phyloP scores from a whole-genome alignment of 2,888 invertebrate species.

The Conops quadrifasciatus region DNA sequence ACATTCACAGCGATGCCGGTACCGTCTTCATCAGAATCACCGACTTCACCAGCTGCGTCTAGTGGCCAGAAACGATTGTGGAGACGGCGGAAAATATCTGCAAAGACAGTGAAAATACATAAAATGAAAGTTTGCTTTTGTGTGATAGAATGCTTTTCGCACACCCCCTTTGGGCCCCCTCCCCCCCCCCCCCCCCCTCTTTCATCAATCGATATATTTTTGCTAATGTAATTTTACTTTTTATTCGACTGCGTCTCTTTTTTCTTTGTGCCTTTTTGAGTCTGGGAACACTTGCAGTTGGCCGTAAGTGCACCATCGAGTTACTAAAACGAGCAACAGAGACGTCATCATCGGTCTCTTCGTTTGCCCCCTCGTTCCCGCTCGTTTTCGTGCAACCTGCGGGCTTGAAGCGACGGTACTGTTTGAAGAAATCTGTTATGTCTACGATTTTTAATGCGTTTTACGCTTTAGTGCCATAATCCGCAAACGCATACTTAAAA shows the following conservation, averaged over 20 bases:
- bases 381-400: background rate
- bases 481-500: conserved; percentile 51
- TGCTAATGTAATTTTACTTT: background rate
- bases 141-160: background rate
- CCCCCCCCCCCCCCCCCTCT: background rate
- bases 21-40: conserved; percentile 45
- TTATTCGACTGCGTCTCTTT: conserved; percentile 2
- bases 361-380: background rate
- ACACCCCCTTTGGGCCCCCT: background rate
- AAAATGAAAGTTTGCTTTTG: background rate
- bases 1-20: conserved; percentile 43
- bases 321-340: background rate
- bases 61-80: conserved; percentile 56
- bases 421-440: conserved; percentile 8
- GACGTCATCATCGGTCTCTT: background rate
- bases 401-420: too few relatives aligned
- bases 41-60: conserved; percentile 35
- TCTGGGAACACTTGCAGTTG: conserved; percentile 59
- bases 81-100: conserved; percentile 62
- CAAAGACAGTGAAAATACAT: conserved; percentile 25
- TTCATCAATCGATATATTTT: background rate
- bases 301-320: conserved; percentile 53
- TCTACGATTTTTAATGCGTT: conserved; percentile 55
- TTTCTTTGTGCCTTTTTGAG: conserved; percentile 9
- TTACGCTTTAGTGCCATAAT: conserved; percentile 56